Evolutionary conservation across 37 sponge, comb jelly and placozoan species (phyloP).

Genomic region (Tethya wilhelma): DNA sequence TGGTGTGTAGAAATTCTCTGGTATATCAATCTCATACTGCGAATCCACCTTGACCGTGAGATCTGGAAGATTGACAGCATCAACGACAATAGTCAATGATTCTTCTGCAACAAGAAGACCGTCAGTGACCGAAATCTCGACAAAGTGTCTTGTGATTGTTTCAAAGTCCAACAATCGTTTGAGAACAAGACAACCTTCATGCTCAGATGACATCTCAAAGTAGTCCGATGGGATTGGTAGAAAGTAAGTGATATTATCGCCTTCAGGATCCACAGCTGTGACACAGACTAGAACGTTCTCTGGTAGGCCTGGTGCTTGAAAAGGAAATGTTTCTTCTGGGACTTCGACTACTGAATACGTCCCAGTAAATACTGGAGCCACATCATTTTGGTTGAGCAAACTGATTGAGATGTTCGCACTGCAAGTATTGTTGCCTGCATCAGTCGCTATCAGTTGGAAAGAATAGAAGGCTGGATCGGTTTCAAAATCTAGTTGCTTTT

Average conservation of each 20-base stretch:
- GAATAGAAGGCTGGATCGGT: constrained; percentile 8
- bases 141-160: not conserved
- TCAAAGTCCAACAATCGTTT: constrained; percentile 30
- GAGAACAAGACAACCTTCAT: constrained; percentile 12
- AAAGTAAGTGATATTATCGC: constrained; percentile 38
- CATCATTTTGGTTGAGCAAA: constrained; percentile 41
- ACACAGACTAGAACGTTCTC: constrained; percentile 34
- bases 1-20: constrained; percentile 8
- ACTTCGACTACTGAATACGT: not conserved
- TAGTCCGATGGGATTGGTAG: not conserved
- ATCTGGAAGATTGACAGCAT: constrained; percentile 13
- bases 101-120: constrained; percentile 7
- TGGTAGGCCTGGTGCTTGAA: not conserved
- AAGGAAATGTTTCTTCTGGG: constrained; percentile 35
- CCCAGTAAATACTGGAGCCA: constrained; percentile 19
- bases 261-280: constrained; percentile 43
- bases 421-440: constrained; percentile 24
- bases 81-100: constrained; percentile 2
- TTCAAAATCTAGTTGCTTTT: constrained; percentile 32
- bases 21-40: constrained; percentile 8
- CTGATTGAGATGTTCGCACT: constrained; percentile 24
- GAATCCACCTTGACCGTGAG: constrained; percentile 15
- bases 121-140: constrained; percentile 48
- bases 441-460: constrained; percentile 41
- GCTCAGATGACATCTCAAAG: constrained; percentile 11